Evolutionary conservation across 2,113 vertebrate species (phyloP).

Genomic region (Pollimyrus isidori): DNA sequence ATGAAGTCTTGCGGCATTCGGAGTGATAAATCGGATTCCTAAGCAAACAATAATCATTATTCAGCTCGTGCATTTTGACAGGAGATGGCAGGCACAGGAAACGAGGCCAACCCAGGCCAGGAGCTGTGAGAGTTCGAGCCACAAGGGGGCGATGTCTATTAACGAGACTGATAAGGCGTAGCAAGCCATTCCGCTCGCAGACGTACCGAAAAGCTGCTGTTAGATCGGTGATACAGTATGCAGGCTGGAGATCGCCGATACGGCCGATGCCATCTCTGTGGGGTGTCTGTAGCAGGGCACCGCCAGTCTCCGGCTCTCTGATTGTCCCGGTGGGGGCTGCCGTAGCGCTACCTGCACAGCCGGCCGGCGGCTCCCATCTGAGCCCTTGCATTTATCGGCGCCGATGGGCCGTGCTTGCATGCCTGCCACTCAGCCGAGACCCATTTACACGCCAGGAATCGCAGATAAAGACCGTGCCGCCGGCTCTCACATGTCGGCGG

Average conservation of each 20-base stretch:
- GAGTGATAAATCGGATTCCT: neutral
- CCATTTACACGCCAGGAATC: slow-evolving; percentile 31
- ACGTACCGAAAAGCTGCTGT: neutral
- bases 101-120: too few relatives aligned
- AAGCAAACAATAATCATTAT: neutral
- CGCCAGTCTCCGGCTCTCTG: neutral
- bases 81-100: neutral
- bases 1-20: neutral
- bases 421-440: slow-evolving; percentile 28
- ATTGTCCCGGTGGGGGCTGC: neutral
- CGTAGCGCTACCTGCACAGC: neutral
- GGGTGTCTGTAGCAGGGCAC: neutral
- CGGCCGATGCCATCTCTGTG: neutral
- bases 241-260: neutral
- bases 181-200: neutral
- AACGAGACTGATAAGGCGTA: neutral
- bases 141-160: neutral
- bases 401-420: slow-evolving; percentile 22
- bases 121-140: neutral
- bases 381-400: neutral
- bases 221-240: neutral
- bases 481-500: slow-evolving; percentile 18
- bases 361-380: neutral
- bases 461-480: slow-evolving; percentile 23
- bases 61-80: neutral